These are phyloP conservation scores for Hemicentrotus pulcherrimus DNA, from an alignment of 35 echinoderm and acorn worm species.

Conservation along the genomic window DNA sequence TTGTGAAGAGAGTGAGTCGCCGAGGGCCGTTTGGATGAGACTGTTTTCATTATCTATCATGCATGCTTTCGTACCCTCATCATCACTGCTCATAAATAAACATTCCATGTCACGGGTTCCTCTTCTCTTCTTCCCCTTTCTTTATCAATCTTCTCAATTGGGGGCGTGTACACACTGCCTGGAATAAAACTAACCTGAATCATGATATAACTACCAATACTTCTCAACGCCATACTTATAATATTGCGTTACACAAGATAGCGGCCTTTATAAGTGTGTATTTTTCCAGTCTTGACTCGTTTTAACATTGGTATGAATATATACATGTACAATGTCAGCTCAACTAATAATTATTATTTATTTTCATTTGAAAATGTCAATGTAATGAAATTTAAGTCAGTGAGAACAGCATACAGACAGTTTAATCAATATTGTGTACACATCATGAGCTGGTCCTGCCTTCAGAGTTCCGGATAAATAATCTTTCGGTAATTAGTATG, in stretches of 20 bases:
- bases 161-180: not conserved
- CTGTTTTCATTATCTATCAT: not conserved
- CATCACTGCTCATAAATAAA: conserved; percentile 19
- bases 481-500: not conserved
- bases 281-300: no score
- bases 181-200: not conserved
- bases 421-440: not conserved
- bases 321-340: no score
- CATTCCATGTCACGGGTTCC: not conserved
- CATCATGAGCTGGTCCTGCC: not conserved
- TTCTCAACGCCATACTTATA: not conserved
- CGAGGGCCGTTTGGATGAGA: not conserved
- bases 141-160: not conserved
- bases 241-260: not conserved
- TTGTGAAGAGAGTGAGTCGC: not conserved
- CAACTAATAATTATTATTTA: no score
- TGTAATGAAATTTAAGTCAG: not conserved
- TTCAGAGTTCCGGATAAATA: not conserved
- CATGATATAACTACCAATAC: not conserved
- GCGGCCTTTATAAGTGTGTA: not conserved
- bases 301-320: no score
- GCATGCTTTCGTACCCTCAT: not conserved
- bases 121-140: not conserved
- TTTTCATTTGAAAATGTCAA: no score
- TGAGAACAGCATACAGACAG: not conserved